These are phyloP conservation scores for Lydus trimaculatus DNA, from an alignment of 2,888 invertebrate species.

Conservation along the genomic window DNA sequence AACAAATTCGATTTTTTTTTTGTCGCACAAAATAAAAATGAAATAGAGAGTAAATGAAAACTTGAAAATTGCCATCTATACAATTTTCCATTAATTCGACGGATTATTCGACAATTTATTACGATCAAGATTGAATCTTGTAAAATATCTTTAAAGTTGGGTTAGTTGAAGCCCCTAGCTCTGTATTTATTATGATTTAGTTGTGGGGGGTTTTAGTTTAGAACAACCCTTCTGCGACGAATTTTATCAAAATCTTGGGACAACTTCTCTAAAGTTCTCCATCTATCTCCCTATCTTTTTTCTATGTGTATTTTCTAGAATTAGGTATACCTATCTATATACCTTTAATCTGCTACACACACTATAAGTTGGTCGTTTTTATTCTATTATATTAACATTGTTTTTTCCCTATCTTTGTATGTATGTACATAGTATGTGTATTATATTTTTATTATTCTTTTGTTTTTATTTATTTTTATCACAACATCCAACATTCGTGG, in stretches of 20 bases:
- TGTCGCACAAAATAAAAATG: background rate
- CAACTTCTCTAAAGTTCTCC: background rate
- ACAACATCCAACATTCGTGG: constrained; percentile 19
- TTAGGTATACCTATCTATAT: background rate
- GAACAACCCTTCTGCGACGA: constrained; percentile 19
- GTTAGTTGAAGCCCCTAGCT: constrained; percentile 33
- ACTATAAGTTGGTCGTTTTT: background rate
- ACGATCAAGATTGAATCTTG: constrained; percentile 44
- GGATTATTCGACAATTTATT: constrained; percentile 39
- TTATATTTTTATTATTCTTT: background rate
- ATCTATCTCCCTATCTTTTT: background rate
- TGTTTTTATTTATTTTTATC: constrained; percentile 21
- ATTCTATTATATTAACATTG: background rate
- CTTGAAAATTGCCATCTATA: too few species aligned
- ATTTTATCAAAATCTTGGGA: constrained; percentile 24
- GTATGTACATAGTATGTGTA: background rate
- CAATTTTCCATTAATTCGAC: background rate
- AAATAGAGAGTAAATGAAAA: too few species aligned
- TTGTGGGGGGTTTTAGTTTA: constrained; percentile 27
- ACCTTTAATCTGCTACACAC: background rate
- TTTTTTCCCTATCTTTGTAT: background rate
- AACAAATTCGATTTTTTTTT: background rate
- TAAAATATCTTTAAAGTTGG: constrained; percentile 31
- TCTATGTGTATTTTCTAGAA: background rate
- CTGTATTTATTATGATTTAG: constrained; percentile 40